Conservation (phyloP, 2,113 vertebrate genomes). For the Pangasianodon hypophthalmus region DNA sequence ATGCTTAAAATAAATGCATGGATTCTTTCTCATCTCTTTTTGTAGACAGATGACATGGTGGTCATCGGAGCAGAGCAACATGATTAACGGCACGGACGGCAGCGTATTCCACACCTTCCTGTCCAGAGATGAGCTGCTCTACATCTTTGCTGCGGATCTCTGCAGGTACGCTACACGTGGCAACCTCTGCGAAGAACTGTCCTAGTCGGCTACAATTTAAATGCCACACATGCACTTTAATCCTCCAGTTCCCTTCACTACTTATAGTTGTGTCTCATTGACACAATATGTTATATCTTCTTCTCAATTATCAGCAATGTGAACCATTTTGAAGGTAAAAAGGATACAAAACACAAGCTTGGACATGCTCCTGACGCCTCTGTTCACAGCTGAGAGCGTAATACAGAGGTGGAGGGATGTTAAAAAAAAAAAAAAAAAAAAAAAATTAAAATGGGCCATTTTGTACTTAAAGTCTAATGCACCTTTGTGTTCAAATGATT, state of each 20-base stretch:
- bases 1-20: background rate
- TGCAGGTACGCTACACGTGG: slow-evolving; percentile 79
- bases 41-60: slow-evolving; percentile 85
- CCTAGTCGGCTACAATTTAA: background rate
- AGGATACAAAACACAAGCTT: background rate
- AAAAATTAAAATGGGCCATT: background rate
- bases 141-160: slow-evolving; percentile 92
- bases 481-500: background rate
- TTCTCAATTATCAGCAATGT: background rate
- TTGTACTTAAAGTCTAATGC: background rate
- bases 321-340: no score
- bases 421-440: background rate
- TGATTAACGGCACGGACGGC: slow-evolving; percentile 97
- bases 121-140: slow-evolving; percentile 85
- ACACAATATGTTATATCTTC: background rate
- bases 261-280: background rate
- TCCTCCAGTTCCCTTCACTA: background rate
- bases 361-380: no score
- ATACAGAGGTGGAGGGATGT: background rate
- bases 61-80: slow-evolving; percentile 90
- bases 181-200: no score
- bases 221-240: background rate
- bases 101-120: slow-evolving; percentile 90
- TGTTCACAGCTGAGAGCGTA: no score
- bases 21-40: background rate